Base-by-base conservation (phyloP, 2,113 vertebrate species). In the Lathamus discolor region DNA sequence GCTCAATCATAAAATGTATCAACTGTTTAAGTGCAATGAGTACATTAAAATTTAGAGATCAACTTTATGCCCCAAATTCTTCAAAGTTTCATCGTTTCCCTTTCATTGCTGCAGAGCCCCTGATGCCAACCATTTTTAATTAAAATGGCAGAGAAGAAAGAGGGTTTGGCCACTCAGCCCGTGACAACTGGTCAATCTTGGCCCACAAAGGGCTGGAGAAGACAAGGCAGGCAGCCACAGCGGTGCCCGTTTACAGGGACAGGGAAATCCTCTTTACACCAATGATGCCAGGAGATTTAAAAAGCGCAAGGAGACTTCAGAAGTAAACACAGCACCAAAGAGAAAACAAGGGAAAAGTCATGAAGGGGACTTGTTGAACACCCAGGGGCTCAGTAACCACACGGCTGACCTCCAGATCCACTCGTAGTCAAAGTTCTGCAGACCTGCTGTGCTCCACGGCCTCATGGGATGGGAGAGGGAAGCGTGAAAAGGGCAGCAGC, bases 1-100 rank as follows among this genome's bases (percentile, higher is more conserved):
- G 95, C 95, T 96, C 92, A 96, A 92, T 95, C 88, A 89, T 97
- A 97, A 97, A 97, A 97, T 57, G 92, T 92, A 97, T 97, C 97
- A 95, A 97, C 94, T 88, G 69, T 92, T 97, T 97, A 96, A 95
- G 92, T 77, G 88, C 68, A 94, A 96, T 66, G 81, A 97, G 95
- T 94, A 96, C 95, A 91, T 89, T 95, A 96, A 95, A 87, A 97
- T 92, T 66, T 84, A 86, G 81, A 96, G 95, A 96, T 92, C 59
- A 33, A 68, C 89, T 90, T 80, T 88, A 87, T 96, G 55, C 64
- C 67, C 70, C 74, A 51, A 54, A 90, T 88, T 95, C 94, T 97
- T 84, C 88, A 80, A 91, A 80, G 90, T 96, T 95, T 88, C 88
- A 89, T 93, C 91, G 8, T 92, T 89, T 95, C 89, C 86, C 91